phyloP scores from a whole-genome alignment of 2,888 invertebrate species.

The Apamea monoglypha region DNA sequence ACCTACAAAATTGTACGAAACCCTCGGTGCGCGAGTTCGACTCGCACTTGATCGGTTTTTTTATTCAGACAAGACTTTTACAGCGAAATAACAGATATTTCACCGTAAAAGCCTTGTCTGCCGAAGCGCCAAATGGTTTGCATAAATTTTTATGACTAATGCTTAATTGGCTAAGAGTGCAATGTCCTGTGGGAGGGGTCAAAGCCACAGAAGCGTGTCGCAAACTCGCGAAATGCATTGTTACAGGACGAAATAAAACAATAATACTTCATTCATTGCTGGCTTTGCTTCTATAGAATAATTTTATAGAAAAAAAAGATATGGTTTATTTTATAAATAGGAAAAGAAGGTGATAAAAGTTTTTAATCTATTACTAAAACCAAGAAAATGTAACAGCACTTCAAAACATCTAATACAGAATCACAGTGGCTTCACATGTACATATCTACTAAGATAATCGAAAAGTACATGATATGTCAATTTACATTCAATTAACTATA shows the following conservation, averaged over 20 bases:
- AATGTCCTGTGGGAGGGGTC: slow-evolving; percentile 37
- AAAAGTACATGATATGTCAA: slow-evolving; percentile 14
- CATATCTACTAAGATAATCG: slow-evolving; percentile 13
- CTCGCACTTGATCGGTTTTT: too few species aligned
- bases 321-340: not conserved
- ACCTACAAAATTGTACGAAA: too few species aligned
- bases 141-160: slow-evolving; percentile 22
- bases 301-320: too few species aligned
- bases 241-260: not conserved
- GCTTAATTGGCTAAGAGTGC: slow-evolving; percentile 30
- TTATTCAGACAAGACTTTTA: too few species aligned
- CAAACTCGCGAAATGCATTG: slow-evolving; percentile 15
- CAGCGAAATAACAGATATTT: not conserved
- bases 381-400: not conserved
- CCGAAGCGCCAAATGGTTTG: not conserved
- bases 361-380: not conserved
- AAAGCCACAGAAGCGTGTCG: slow-evolving; percentile 7
- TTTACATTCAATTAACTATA: slow-evolving; percentile 8
- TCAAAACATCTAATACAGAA: slow-evolving; percentile 4
- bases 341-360: not conserved
- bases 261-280: not conserved
- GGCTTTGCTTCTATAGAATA: not conserved
- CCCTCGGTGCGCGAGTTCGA: too few species aligned
- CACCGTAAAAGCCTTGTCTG: not conserved
- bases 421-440: not conserved